Evolutionary conservation across 1,140 invertebrate species (phyloP), one percentile per base, ranked within the genome.

Genomic region (Helicoverpa armigera): DNA sequence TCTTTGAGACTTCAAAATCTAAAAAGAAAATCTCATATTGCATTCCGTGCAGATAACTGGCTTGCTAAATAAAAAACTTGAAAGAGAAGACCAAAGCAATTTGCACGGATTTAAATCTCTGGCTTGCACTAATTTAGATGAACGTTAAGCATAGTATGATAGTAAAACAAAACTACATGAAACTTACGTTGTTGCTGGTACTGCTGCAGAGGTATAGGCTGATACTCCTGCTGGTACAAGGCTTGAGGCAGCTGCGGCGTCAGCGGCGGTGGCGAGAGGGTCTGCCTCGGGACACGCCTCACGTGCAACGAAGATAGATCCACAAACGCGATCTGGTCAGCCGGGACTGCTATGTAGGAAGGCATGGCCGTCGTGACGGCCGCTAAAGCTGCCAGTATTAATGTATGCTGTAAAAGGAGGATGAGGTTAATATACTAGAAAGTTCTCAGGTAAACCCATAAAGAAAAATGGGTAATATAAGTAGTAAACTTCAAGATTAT

Each of bases 341-440:
- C 94, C 0, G 96, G 96, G 16, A 96, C 96, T 7, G 96, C 96
- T 51, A 96, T 95, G 91, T 95, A 96, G 51, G 95, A 95, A 9
- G 96, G 95, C 76, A 95, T 94, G 9, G 95, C 96, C 58, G 83
- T 86, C 43, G 88, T 82, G 14, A 87, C 91, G 31, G 91, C 87
- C 3, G 93, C 70, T 58, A 90, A 43, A 14, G 92, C 56, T n/a
- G 87, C 65, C 35, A 94, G 65, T 35, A 93, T 86, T 69, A 92
- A 72, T n/a, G 86, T 35, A 65, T 86, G 80, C 92, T 94, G 91
- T 80, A 82, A 88, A 79, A 31, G 85, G 74, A 81, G 76, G 4
- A 3, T 11, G 16, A 4, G 10, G 70, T 73, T 83, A 83, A 82
- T 35, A 80, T 51, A 16, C n/a, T 56, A 23, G 51, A 58, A 60